Evolutionary conservation across 2,113 vertebrate genomes (phyloP).

Genomic region (Reinhardtius hippoglossoides): DNA sequence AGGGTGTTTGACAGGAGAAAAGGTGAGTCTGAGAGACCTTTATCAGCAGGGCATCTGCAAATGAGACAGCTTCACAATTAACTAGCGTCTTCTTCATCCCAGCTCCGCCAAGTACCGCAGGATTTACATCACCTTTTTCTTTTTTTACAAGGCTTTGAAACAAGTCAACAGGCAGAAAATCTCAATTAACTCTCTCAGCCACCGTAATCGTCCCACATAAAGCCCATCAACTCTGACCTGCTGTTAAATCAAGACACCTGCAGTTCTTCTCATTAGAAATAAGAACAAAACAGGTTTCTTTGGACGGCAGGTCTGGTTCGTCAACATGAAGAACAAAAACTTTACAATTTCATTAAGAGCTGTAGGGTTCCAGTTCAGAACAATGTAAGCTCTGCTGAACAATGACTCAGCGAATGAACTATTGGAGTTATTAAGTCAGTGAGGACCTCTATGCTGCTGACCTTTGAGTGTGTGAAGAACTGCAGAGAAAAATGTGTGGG

Average conservation of each 20-base stretch:
- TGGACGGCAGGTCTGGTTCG: not conserved
- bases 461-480: not conserved
- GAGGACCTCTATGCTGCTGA: not conserved
- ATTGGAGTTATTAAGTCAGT: not conserved
- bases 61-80: constrained; percentile 65
- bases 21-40: constrained; percentile 59
- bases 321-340: not conserved
- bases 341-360: not conserved
- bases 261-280: constrained; percentile 41
- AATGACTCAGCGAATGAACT: not conserved
- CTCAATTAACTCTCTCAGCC: constrained; percentile 56
- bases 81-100: constrained; percentile 42
- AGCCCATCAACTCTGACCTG: constrained; percentile 60
- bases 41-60: constrained; percentile 61
- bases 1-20: constrained; percentile 47
- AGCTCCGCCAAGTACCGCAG: constrained; percentile 3
- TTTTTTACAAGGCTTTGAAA: constrained; percentile 42
- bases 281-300: not conserved
- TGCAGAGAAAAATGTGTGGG: not conserved
- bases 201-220: constrained; percentile 45
- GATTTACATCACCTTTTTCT: constrained; percentile 36
- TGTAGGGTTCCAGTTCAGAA: not conserved
- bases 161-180: constrained; percentile 44
- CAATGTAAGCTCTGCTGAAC: not conserved
- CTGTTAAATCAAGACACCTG: constrained; percentile 6